Percentiles rank a stretch among this genome's conserved stretches.
Evolutionary conservation across 1,140 invertebrate genomes (phyloP).

Genomic region (Babylonia areolata): DNA sequence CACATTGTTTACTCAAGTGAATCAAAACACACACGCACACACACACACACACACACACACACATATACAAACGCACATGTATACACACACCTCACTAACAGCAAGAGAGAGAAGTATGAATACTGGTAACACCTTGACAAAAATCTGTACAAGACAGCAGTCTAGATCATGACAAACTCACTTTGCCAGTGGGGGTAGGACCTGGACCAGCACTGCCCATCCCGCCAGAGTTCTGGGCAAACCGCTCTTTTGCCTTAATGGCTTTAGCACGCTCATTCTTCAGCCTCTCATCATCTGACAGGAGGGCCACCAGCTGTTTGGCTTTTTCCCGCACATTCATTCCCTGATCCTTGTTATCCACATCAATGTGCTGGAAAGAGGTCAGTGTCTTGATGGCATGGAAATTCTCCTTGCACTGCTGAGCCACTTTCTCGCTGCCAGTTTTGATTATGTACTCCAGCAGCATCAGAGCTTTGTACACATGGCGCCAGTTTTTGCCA

Average conservation of each 20-base stretch:
- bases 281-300: constrained; percentile 97
- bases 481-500: constrained; percentile 99
- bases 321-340: constrained; percentile 99
- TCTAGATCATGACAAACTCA: too few species aligned
- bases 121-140: too few species aligned
- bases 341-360: constrained; percentile 98
- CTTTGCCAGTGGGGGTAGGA: neutral
- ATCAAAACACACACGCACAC: too few species aligned
- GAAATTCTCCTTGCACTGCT: constrained; percentile 99
- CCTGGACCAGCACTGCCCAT: constrained; percentile 61
- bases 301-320: constrained; percentile 94
- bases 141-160: too few species aligned
- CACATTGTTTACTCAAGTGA: too few species aligned
- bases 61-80: too few species aligned
- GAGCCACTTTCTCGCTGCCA: constrained; percentile 97
- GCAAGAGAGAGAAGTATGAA: too few species aligned
- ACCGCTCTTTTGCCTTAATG: constrained; percentile 91
- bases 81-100: too few species aligned
- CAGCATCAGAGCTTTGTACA: constrained; percentile 98
- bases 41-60: too few species aligned
- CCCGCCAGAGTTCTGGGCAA: constrained; percentile 74
- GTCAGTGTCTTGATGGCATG: constrained; percentile 98
- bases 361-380: constrained; percentile 98
- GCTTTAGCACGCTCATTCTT: constrained; percentile 96
- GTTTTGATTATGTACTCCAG: constrained; percentile 99